These are phyloP conservation scores for Penaeus chinensis DNA, from an alignment of 1,140 invertebrate genomes.

Conservation along the genomic window DNA sequence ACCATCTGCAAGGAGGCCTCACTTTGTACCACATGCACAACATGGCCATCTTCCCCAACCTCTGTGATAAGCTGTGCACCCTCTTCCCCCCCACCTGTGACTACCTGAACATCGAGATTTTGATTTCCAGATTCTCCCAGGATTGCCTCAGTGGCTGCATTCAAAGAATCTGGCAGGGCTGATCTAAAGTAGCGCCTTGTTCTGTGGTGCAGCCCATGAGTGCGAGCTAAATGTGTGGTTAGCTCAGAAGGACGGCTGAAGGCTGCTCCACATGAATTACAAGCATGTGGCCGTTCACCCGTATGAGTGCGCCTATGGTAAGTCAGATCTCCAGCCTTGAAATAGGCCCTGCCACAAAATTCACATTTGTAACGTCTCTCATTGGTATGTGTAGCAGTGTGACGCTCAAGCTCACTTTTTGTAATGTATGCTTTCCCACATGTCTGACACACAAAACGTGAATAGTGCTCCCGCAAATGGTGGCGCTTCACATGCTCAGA, in stretches of 20 bases:
- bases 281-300: conserved; percentile 43
- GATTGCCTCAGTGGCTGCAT: neutral
- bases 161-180: neutral
- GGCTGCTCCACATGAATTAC: conserved; percentile 41
- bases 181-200: conserved; percentile 39
- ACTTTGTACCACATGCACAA: conserved; percentile 39
- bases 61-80: conserved; percentile 27
- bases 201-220: conserved; percentile 40
- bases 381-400: conserved; percentile 45
- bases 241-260: conserved; percentile 53
- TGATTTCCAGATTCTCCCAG: neutral
- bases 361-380: conserved; percentile 50
- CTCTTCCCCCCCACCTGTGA: neutral
- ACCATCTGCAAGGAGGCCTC: conserved; percentile 34
- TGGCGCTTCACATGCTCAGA: conserved; percentile 50
- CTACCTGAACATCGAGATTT: neutral
- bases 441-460: conserved; percentile 28
- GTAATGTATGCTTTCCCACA: conserved; percentile 53
- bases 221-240: conserved; percentile 39
- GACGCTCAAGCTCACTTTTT: conserved; percentile 36
- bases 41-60: conserved; percentile 37
- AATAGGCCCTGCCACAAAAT: conserved; percentile 49
- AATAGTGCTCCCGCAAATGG: conserved; percentile 42
- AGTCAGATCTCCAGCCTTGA: conserved; percentile 54
- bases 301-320: conserved; percentile 53